These are phyloP conservation scores for Hafferia zeledoni DNA, from an alignment of 2,797 vertebrate genomes.

Conservation along the genomic window DNA sequence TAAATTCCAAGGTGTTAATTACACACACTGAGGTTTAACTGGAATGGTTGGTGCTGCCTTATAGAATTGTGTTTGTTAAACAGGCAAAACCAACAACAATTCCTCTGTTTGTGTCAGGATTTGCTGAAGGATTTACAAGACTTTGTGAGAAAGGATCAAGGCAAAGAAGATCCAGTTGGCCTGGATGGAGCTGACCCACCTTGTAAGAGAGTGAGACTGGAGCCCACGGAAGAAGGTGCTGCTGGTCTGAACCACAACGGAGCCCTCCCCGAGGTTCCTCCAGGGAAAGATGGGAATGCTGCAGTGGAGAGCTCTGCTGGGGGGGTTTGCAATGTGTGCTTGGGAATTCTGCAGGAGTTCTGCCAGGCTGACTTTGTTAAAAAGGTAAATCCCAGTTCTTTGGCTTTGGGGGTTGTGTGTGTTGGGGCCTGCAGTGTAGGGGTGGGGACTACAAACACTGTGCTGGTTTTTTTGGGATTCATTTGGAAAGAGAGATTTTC, in stretches of 20 bases:
- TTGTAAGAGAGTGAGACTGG: slow-evolving; percentile 82
- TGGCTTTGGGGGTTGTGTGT: background rate
- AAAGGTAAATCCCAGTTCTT: slow-evolving; percentile 74
- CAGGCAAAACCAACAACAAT: background rate
- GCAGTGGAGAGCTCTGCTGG: background rate
- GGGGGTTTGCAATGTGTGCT: slow-evolving; percentile 84
- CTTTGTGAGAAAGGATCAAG: slow-evolving; percentile 69
- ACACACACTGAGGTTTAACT: background rate
- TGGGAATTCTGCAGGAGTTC: slow-evolving; percentile 90
- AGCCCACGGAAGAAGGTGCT: background rate
- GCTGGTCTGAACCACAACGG: slow-evolving; percentile 49
- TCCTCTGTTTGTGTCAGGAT: slow-evolving; percentile 76
- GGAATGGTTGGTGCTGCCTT: background rate
- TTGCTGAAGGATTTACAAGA: slow-evolving; percentile 78
- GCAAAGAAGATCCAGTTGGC: slow-evolving; percentile 16
- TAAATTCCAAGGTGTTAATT: background rate
- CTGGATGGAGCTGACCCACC: slow-evolving; percentile 76
- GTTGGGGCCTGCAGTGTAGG: background rate
- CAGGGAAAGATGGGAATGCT: background rate
- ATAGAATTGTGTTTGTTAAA: background rate
- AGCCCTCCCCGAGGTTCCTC: background rate
- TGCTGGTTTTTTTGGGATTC: no score
- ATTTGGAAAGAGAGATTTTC: background rate
- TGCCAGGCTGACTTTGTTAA: slow-evolving; percentile 81
- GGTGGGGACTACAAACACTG: background rate